Percentiles rank a stretch among this genome's conserved stretches.
phyloP scores from a whole-genome alignment of 2,113 vertebrate species.

The Cyphomyrus plagiostoma region DNA sequence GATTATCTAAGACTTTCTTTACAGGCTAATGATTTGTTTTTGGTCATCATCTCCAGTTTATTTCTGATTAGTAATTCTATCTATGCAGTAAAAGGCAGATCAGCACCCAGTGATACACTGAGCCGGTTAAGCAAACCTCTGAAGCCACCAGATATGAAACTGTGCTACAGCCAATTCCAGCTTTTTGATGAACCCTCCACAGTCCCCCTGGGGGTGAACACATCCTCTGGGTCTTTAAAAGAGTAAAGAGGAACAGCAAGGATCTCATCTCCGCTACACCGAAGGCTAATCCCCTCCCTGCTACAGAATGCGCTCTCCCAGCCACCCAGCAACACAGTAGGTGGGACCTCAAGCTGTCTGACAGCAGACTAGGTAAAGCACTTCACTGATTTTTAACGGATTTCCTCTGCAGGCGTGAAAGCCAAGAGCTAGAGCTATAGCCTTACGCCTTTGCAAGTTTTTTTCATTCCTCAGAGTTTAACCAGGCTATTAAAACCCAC shows the following conservation, averaged over 20 bases:
- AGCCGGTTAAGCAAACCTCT: conserved; percentile 44
- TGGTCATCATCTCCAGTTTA: background rate
- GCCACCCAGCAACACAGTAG: background rate
- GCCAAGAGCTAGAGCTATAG: background rate
- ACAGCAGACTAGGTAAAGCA: background rate
- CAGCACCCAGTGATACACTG: conserved; percentile 38
- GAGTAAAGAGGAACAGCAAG: background rate
- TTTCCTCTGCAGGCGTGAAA: background rate
- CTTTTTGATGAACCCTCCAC: conserved; percentile 12
- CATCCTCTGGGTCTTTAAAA: background rate
- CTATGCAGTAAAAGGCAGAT: background rate
- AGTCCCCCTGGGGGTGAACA: background rate
- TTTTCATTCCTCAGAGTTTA: background rate
- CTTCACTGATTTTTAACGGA: background rate
- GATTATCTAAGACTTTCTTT: background rate
- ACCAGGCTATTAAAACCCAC: background rate
- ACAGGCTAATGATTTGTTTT: background rate
- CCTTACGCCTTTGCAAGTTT: background rate
- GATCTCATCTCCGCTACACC: background rate
- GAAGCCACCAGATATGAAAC: conserved; percentile 47
- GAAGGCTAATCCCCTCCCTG: background rate
- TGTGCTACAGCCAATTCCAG: conserved; percentile 40
- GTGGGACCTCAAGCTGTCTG: background rate
- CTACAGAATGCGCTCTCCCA: background rate
- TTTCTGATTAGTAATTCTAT: background rate